A percentile compares a stretch with the other conserved stretches of the same genome.
These are phyloP conservation scores for Philonicus albiceps DNA, from an alignment of 2,888 invertebrate species.

Conservation along the genomic window DNA sequence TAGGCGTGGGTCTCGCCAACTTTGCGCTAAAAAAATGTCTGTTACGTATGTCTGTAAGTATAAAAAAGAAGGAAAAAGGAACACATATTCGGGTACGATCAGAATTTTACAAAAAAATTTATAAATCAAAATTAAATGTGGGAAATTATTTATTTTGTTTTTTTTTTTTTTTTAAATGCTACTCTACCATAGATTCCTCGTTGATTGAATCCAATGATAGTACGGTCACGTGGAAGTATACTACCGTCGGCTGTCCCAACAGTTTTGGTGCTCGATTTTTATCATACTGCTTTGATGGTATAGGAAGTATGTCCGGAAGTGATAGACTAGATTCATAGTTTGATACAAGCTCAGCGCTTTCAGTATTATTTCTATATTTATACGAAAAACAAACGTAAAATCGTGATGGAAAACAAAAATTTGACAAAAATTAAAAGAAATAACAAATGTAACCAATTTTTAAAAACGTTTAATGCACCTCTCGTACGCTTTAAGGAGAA, in stretches of 20 bases:
- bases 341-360: conserved; percentile 62
- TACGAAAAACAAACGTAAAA: background rate
- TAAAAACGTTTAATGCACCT: background rate
- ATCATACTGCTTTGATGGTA: conserved; percentile 85
- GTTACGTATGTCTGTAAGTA: conserved; percentile 84
- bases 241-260: conserved; percentile 84
- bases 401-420: background rate
- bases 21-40: conserved; percentile 90
- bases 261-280: conserved; percentile 89
- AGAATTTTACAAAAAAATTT: background rate
- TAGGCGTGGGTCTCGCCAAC: conserved; percentile 89
- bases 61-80: conserved; percentile 3
- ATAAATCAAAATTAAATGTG: background rate
- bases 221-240: conserved; percentile 91
- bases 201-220: conserved; percentile 93
- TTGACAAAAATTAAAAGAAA: background rate
- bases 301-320: conserved; percentile 83
- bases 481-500: background rate
- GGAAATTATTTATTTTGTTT: background rate
- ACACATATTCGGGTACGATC: background rate
- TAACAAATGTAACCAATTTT: background rate
- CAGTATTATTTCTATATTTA: conserved; percentile 56
- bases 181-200: conserved; percentile 83
- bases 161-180: background rate
- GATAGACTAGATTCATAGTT: conserved; percentile 73